Evolutionary conservation across 2,888 invertebrate genomes (phyloP).

Genomic region (Cryptus viduatorius): DNA sequence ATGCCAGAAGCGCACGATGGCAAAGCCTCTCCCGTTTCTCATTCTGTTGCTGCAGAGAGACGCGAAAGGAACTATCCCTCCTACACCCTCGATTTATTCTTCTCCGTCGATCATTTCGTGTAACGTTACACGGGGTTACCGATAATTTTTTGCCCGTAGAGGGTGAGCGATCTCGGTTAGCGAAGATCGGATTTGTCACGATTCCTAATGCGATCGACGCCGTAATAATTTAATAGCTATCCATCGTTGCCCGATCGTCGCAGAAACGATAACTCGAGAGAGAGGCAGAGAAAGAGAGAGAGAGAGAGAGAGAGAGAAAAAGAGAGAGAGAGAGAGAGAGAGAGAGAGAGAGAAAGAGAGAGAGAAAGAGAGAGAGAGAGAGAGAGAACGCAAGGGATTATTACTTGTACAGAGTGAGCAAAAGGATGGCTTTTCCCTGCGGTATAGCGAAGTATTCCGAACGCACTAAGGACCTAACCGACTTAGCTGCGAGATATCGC

Average conservation of each 20-base stretch:
- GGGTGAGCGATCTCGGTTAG: slow-evolving; percentile 56
- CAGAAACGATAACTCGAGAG: slow-evolving; percentile 58
- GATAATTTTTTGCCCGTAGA: background rate
- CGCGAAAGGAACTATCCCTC: slow-evolving; percentile 11
- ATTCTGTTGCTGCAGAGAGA: background rate
- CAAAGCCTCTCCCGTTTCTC: slow-evolving; percentile 4
- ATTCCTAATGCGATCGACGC: slow-evolving; percentile 83
- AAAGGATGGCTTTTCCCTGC: slow-evolving; percentile 53
- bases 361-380: background rate
- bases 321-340: no score
- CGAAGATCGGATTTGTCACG: slow-evolving; percentile 84
- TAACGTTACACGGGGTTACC: slow-evolving; percentile 61
- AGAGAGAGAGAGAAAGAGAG: no score
- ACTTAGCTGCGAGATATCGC: slow-evolving; percentile 82
- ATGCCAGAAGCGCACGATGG: slow-evolving; percentile 77
- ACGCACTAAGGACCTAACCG: slow-evolving; percentile 84
- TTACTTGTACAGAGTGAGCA: slow-evolving; percentile 54
- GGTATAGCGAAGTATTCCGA: slow-evolving; percentile 55
- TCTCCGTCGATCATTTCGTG: slow-evolving; percentile 58
- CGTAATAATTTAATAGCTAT: slow-evolving; percentile 84
- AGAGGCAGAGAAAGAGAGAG: no score
- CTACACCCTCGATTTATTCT: slow-evolving; percentile 35
- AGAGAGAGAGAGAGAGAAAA: no score
- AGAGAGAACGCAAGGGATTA: slow-evolving; percentile 73
- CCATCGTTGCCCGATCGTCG: slow-evolving; percentile 78